Evolutionary conservation across 2,797 vertebrate species (phyloP), one percentile per base, ranked within the genome.

Genomic region (Sibirionetta formosa): DNA sequence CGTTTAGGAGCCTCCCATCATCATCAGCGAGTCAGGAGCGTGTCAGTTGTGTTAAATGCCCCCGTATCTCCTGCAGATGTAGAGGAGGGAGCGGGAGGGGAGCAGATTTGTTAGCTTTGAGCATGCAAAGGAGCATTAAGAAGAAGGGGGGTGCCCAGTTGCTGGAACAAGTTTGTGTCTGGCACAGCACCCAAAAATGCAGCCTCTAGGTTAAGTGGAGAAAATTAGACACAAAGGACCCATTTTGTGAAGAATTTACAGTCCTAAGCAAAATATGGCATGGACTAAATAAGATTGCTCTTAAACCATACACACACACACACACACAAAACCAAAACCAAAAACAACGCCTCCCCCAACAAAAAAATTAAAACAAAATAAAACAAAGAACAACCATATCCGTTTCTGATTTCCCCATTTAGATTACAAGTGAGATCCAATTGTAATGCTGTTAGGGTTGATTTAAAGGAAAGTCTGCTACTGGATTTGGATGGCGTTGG

Each of bases 181-280:
- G 95, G 94, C 97, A 97, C 79, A 20, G 73, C 66, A 96, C 93
- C 95, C 90, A 83, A 89, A 96, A 97, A 96, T 93, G 89, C 91
- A 97, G 94, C 90, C 94, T 97, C 89, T 95, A 72, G 87, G 89
- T 96, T 97, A 97, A 97, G 88, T 88, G 70, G 95, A 94, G 97
- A 95, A 97, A 98, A 97, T 97, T 87, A 96, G 95, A 90, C 96
- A 96, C 93, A 93, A 82, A 58, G 93, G 95, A 84, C 94, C 54
- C 80, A 75, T 98, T 97, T 97, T 56, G 86, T 82, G 91, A 96
- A 96, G 83, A 97, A 96, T 97, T 97, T 91, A 94, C 51, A 88
- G 93, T 97, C n/a, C 11, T 86, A 93, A 69, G 4, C 86, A 96
- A 96, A 97, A 94, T 78, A 83, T 78, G 36, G 58, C 4, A 3